Conservation (phyloP, 2,888 invertebrate species). For the Amphiduros pacificus region DNA sequence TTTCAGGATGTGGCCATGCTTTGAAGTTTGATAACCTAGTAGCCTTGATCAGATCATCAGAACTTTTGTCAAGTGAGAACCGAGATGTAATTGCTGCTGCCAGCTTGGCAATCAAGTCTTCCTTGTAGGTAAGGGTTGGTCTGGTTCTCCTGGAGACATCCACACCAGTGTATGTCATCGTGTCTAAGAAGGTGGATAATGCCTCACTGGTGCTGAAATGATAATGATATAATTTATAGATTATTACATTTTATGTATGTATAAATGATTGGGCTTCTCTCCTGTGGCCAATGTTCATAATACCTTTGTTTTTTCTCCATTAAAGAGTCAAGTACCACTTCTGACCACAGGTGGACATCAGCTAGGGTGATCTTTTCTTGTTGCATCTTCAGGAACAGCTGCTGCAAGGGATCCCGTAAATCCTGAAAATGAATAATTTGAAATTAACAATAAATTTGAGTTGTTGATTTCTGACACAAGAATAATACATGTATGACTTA, state of each 20-base stretch:
- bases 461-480: background rate
- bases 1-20: background rate
- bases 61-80: background rate
- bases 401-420: background rate
- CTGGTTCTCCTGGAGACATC: background rate
- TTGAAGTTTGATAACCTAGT: background rate
- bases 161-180: background rate
- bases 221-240: background rate
- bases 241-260: background rate
- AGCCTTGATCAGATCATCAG: background rate
- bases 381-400: background rate
- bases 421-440: background rate
- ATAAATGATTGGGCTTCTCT: background rate
- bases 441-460: background rate
- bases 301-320: background rate
- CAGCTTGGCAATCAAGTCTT: background rate
- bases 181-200: background rate
- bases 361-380: background rate
- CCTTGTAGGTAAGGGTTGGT: background rate
- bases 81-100: background rate
- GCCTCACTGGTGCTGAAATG: background rate
- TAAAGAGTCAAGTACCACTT: background rate
- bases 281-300: background rate
- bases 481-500: background rate
- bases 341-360: background rate